Percentiles rank a stretch among this genome's conserved stretches.
phyloP scores from a whole-genome alignment of 1,140 invertebrate species.

The Tetragonula clypearis region DNA sequence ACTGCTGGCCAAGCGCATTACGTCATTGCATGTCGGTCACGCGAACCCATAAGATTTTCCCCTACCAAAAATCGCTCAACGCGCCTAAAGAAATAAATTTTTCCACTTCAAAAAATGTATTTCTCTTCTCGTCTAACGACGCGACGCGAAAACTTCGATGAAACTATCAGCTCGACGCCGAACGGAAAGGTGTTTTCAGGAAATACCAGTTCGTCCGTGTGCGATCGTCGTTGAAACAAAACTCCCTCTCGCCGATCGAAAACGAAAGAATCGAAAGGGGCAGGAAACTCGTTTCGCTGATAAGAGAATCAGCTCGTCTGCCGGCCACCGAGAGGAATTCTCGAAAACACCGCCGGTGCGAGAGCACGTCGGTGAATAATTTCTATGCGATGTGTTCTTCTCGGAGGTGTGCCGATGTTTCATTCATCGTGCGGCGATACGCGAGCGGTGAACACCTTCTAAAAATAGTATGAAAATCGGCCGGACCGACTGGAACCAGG shows the following conservation, averaged over 20 bases:
- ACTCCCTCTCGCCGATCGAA: no score
- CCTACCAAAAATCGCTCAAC: no score
- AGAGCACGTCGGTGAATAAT: neutral
- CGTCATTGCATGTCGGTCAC: no score
- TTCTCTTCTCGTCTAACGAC: no score
- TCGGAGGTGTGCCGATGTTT: neutral
- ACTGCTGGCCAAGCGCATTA: no score
- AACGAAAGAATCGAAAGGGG: neutral
- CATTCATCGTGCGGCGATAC: neutral
- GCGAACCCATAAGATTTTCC: no score
- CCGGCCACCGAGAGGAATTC: neutral
- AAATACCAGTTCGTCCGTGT: neutral
- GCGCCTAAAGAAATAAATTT: no score
- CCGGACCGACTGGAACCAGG: neutral
- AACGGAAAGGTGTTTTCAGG: no score
- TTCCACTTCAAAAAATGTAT: no score
- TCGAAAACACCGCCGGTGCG: no score
- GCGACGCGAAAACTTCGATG: no score
- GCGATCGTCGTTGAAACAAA: neutral
- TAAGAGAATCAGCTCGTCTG: neutral
- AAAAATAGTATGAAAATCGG: constrained; percentile 12
- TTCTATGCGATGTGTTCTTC: neutral
- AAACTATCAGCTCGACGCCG: no score
- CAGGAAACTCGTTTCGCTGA: neutral
- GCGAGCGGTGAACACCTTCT: neutral